Conservation (phyloP, 2,888 invertebrate species). For the Aleiodes leptofemur region DNA sequence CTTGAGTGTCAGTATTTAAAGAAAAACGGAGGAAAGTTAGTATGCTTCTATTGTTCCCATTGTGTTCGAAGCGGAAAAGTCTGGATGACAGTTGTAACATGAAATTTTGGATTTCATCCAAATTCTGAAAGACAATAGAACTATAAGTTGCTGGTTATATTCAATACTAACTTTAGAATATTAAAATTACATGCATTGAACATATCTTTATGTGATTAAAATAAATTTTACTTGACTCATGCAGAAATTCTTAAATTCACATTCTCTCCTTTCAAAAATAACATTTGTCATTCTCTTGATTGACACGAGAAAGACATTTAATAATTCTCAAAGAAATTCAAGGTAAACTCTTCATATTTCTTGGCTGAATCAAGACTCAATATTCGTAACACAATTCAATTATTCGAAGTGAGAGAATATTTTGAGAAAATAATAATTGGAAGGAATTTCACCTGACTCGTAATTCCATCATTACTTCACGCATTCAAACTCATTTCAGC, state of each 20-base stretch:
- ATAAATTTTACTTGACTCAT: conserved; percentile 24
- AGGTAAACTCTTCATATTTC: too few relatives aligned
- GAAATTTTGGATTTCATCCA: conserved; percentile 28
- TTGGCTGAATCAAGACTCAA: too few relatives aligned
- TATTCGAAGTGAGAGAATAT: too few relatives aligned
- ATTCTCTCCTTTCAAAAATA: not conserved
- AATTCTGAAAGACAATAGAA: conserved; percentile 19
- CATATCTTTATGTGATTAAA: conserved; percentile 15
- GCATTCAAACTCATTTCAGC: too few relatives aligned
- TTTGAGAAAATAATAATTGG: too few relatives aligned
- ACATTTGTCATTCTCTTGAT: not conserved
- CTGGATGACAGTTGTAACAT: conserved; percentile 30
- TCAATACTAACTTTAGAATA: conserved; percentile 24
- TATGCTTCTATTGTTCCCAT: conserved; percentile 15
- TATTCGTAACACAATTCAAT: too few relatives aligned
- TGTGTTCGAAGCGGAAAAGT: conserved; percentile 30
- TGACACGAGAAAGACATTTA: too few relatives aligned
- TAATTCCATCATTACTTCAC: too few relatives aligned
- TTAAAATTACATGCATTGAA: conserved; percentile 1
- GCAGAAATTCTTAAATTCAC: not conserved
- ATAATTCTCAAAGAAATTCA: too few relatives aligned
- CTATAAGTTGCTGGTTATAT: conserved; percentile 13
- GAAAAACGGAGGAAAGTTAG: conserved; percentile 5
- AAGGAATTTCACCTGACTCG: too few relatives aligned
- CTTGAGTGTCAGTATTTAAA: not conserved